Evolutionary conservation across 92 coral and sea anemone species (phyloP).

Genomic region (Heliopora coerulea): DNA sequence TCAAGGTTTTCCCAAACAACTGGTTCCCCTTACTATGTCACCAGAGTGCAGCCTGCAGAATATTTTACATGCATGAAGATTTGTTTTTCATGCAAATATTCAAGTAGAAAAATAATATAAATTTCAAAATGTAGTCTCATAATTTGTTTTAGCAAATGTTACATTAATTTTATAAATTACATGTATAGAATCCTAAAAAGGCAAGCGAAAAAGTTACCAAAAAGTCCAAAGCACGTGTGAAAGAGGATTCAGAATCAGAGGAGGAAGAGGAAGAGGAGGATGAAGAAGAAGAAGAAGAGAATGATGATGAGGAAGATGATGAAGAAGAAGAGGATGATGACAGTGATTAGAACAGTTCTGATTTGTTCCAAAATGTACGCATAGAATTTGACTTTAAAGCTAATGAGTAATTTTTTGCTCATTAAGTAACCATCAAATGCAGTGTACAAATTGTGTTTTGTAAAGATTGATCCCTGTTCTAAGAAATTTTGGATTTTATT

Average conservation of each 20-base stretch:
- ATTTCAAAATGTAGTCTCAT: too few relatives aligned
- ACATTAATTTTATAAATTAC: neutral
- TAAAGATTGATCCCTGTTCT: neutral
- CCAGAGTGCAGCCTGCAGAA: too few relatives aligned
- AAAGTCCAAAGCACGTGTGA: slow-evolving; percentile 59
- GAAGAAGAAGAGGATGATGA: slow-evolving; percentile 80
- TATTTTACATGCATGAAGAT: too few relatives aligned
- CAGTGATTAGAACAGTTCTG: slow-evolving; percentile 41
- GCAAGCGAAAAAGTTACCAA: slow-evolving; percentile 54
- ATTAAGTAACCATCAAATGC: neutral
- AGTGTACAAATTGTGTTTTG: neutral
- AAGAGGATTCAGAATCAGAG: slow-evolving; percentile 68
- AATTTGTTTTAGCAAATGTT: too few relatives aligned
- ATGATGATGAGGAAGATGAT: slow-evolving; percentile 71
- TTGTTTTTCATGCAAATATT: too few relatives aligned
- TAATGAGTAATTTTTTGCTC: neutral
- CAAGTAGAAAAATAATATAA: too few relatives aligned
- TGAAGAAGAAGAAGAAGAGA: slow-evolving; percentile 55
- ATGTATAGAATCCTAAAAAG: slow-evolving; percentile 46
- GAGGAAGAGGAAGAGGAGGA: slow-evolving; percentile 91
- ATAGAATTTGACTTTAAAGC: neutral
- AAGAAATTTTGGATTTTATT: neutral
- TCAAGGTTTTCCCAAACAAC: too few relatives aligned
- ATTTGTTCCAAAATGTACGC: neutral
- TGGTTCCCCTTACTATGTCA: too few relatives aligned